Evolutionary conservation across 2,797 vertebrate genomes (phyloP), one percentile per base, ranked within the genome.

Genomic region (Epinephelus coioides): DNA sequence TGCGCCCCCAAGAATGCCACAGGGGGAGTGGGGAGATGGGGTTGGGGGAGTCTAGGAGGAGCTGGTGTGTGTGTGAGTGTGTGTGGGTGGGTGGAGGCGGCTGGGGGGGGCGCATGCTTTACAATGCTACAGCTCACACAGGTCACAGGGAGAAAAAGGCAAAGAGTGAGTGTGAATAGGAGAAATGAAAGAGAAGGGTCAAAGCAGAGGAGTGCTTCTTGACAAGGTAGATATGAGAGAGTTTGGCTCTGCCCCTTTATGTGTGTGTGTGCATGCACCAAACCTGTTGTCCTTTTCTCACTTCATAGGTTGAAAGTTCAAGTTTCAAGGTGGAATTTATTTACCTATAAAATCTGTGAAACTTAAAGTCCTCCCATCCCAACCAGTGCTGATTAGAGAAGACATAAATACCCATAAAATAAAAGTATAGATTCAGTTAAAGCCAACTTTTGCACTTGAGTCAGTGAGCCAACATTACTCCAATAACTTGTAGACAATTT

Each of bases 1-100:
- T 88, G 90, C 91, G 86, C 90, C 92, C 92, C 87, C 90, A 93
- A 92, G 92, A 95, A 94, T 93, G 94, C 93, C 93, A 94, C 91
- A 85, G 90, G 92, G 87, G 87, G 90, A 93, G 86, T 19, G 64
- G 76, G 76, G 88, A 82, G 86, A 62, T 63, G 66, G 75, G 73
- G 63, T 65, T 65, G 78, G 86, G 76, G 79, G 79, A 60, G 77
- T 78, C 73, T 73, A 80, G 72, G 81, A 88, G 84, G 84, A 86
- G 73, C 67, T 81, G 81, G 74, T 76, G 87, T 80, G 72, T 73
- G 78, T 54, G 73, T 55, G 66, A 63, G 72, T 64, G 63, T 56
- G 34, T 51, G 73, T 63, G 55, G 13, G 76, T 79, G 47, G 13
- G 54, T 18, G 72, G 18, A 30, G 15, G 60, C 12, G 69, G 47